phyloP scores from a whole-genome alignment of 2,888 invertebrate genomes.

The Callosobruchus maculatus region DNA sequence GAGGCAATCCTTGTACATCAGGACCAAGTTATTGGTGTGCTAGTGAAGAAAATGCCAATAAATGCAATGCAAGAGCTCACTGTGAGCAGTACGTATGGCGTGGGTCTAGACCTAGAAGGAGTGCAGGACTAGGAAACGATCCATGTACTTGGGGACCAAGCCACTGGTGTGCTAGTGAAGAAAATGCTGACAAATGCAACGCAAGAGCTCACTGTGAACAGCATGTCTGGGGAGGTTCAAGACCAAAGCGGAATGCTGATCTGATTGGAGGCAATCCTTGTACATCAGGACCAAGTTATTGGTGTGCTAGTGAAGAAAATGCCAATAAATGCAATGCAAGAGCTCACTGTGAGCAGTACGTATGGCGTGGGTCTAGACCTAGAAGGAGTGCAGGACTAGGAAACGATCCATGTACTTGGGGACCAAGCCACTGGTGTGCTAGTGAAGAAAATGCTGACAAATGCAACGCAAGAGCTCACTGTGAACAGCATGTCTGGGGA shows the following conservation, averaged over 20 bases:
- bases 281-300: conserved; percentile 72
- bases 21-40: background rate
- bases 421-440: conserved; percentile 71
- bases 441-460: conserved; percentile 49
- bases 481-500: background rate
- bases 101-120: background rate
- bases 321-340: conserved; percentile 19
- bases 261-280: conserved; percentile 50
- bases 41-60: background rate
- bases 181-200: background rate
- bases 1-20: background rate
- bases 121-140: background rate
- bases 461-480: conserved; percentile 46
- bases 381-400: background rate
- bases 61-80: background rate
- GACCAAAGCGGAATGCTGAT: conserved; percentile 2
- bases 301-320: conserved; percentile 59
- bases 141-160: background rate
- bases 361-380: background rate
- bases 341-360: background rate
- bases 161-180: background rate
- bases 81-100: background rate
- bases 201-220: background rate
- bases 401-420: background rate
- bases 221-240: conserved; percentile 17